Conservation (phyloP, 2,888 invertebrate genomes). For the Onchidella celtica region DNA sequence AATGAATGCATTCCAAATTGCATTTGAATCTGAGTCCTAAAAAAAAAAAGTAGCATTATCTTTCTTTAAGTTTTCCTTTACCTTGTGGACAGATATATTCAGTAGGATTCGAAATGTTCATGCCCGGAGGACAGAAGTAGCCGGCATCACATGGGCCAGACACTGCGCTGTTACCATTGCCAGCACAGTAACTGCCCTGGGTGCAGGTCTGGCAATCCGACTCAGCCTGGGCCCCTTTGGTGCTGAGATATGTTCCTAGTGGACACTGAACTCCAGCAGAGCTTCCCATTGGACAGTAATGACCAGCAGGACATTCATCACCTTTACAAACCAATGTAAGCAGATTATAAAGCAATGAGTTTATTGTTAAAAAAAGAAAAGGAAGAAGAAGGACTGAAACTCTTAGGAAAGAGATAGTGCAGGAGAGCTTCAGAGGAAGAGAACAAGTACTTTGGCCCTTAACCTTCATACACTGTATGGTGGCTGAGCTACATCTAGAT, state of each 20-base stretch:
- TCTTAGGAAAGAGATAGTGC: no score
- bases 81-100: slow-evolving; percentile 75
- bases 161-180: slow-evolving; percentile 70
- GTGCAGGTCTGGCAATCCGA: slow-evolving; percentile 72
- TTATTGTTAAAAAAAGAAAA: not conserved
- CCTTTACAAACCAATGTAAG: slow-evolving; percentile 45
- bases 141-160: slow-evolving; percentile 70
- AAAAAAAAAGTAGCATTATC: no score
- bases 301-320: slow-evolving; percentile 69
- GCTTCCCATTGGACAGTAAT: slow-evolving; percentile 69
- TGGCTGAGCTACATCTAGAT: no score
- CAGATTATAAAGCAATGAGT: not conserved
- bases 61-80: slow-evolving; percentile 52
- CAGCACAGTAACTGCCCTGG: slow-evolving; percentile 73
- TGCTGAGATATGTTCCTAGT: slow-evolving; percentile 74
- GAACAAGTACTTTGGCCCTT: no score
- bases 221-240: slow-evolving; percentile 66
- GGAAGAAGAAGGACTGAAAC: no score
- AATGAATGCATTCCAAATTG: no score
- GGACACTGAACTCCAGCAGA: slow-evolving; percentile 71
- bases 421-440: no score
- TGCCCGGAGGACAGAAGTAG: slow-evolving; percentile 75
- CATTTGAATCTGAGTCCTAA: no score
- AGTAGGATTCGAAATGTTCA: slow-evolving; percentile 67
- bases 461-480: no score